Evolutionary conservation across 2,113 vertebrate species (phyloP).

Genomic region (Syngnathus floridae): DNA sequence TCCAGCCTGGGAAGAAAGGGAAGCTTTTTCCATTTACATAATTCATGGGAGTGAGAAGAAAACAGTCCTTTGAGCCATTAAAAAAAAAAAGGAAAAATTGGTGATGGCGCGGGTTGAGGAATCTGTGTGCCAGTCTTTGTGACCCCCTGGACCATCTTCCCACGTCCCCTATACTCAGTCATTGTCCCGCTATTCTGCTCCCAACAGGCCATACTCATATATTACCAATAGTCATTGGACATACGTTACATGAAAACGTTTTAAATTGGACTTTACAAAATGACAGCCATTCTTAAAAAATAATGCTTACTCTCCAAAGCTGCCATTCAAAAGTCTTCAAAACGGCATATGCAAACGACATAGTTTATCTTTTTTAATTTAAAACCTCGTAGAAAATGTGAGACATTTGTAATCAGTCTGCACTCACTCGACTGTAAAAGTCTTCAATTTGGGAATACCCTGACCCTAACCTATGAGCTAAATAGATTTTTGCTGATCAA

Average conservation of each 20-base stretch:
- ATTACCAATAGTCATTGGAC: conserved; percentile 71
- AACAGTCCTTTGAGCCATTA: conserved; percentile 64
- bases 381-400: neutral
- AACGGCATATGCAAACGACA: neutral
- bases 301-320: neutral
- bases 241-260: conserved; percentile 71
- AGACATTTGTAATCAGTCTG: too few relatives aligned
- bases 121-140: conserved; percentile 88
- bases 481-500: conserved; percentile 72
- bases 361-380: neutral
- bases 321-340: neutral
- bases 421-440: too few relatives aligned
- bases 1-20: conserved; percentile 47
- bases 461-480: conserved; percentile 50
- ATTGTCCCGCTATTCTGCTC: conserved; percentile 72
- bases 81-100: conserved; percentile 41
- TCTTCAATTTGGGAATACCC: neutral
- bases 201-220: conserved; percentile 67
- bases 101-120: conserved; percentile 38
- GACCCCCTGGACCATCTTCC: conserved; percentile 54
- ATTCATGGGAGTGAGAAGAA: conserved; percentile 86
- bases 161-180: conserved; percentile 50
- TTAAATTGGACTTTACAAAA: neutral
- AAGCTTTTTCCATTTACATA: conserved; percentile 83
- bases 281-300: neutral